Evolutionary conservation across 1,140 invertebrate genomes (phyloP).

Genomic region (Drosophila arizonae): DNA sequence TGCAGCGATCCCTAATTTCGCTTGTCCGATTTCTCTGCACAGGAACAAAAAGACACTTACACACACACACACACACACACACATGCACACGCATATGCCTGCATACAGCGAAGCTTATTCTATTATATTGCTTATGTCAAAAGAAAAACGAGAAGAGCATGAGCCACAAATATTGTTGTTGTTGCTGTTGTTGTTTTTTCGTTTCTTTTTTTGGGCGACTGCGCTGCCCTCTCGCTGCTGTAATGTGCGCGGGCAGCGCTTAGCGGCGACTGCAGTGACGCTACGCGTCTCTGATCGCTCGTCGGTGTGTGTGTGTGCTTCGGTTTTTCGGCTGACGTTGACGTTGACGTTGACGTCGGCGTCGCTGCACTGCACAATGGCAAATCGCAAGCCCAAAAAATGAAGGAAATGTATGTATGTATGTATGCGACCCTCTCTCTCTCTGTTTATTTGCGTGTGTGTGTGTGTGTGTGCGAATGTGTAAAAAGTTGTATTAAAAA

Average conservation of each 20-base stretch:
- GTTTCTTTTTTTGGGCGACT: conserved; percentile 34
- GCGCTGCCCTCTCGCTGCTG: conserved; percentile 35
- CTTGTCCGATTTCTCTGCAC: background rate
- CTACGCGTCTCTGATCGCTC: conserved; percentile 17
- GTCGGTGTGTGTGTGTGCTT: conserved; percentile 2
- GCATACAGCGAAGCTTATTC: background rate
- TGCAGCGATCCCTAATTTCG: background rate
- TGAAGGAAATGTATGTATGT: conserved; percentile 46
- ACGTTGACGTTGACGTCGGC: background rate
- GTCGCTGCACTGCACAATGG: conserved; percentile 63
- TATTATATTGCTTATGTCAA: conserved; percentile 16
- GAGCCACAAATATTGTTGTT: background rate
- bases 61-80: background rate
- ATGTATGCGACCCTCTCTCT: background rate
- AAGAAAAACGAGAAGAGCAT: conserved; percentile 20
- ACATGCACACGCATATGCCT: background rate
- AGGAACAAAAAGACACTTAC: background rate
- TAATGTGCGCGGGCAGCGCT: conserved; percentile 22
- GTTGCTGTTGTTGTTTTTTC: conserved; percentile 1
- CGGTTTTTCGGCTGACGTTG: conserved; percentile 24
- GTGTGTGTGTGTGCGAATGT: background rate
- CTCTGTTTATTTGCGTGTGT: background rate
- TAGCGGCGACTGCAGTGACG: conserved; percentile 23
- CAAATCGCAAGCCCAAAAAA: conserved; percentile 56
- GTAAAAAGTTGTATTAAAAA: conserved; percentile 55